Evolutionary conservation across 2,113 vertebrate genomes (phyloP).

Genomic region (Melierax canorus): DNA sequence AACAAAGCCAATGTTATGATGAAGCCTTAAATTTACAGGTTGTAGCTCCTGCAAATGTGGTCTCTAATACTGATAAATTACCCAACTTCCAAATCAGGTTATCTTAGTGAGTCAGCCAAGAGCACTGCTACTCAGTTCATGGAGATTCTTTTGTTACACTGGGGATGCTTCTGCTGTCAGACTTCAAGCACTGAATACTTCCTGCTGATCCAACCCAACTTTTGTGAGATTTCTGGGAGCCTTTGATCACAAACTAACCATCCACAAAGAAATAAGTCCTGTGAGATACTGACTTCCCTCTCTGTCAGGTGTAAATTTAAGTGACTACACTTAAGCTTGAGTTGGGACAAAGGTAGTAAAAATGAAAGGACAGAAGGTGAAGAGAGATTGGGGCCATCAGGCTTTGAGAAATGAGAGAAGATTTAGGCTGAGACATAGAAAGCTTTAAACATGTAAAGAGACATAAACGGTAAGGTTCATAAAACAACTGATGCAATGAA

Average conservation of each 20-base stretch:
- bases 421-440: neutral
- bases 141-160: neutral
- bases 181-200: neutral
- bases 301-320: neutral
- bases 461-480: neutral
- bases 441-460: neutral
- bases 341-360: neutral
- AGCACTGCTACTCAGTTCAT: neutral
- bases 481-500: neutral
- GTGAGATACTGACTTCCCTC: neutral
- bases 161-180: neutral
- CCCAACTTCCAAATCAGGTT: constrained; percentile 4
- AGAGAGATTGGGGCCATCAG: neutral
- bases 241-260: neutral
- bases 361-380: neutral
- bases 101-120: neutral
- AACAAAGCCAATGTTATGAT: neutral
- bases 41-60: neutral
- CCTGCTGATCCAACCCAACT: neutral
- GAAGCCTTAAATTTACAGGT: neutral
- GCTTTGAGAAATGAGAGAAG: neutral
- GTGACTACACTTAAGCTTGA: neutral
- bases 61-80: constrained; percentile 15
- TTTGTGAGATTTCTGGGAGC: neutral
- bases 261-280: neutral